These are phyloP conservation scores for Etheostoma spectabile DNA, from an alignment of 2,113 vertebrate species.

Conservation along the genomic window DNA sequence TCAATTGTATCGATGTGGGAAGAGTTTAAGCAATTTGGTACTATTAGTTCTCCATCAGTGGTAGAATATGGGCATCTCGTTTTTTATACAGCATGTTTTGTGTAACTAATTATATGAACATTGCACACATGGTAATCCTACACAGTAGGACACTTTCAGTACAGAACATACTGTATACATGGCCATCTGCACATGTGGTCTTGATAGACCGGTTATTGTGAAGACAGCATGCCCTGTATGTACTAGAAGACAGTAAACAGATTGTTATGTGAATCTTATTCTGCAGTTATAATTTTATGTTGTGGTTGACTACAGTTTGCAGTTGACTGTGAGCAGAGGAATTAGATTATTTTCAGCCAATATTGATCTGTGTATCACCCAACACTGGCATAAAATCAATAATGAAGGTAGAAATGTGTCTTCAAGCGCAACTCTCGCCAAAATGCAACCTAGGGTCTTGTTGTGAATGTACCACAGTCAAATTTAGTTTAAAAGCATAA, in stretches of 20 bases:
- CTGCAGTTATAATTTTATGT: not conserved
- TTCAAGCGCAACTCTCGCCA: not conserved
- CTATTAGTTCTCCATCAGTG: not conserved
- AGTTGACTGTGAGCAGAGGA: conserved; percentile 3
- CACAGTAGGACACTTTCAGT: conserved; percentile 28
- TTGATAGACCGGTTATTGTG: conserved; percentile 4
- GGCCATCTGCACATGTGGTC: conserved; percentile 61
- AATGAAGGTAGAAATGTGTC: conserved; percentile 12
- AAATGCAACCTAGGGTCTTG: too few relatives aligned
- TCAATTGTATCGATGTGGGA: not conserved
- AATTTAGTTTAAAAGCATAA: too few relatives aligned
- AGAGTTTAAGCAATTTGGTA: not conserved
- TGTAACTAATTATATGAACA: conserved; percentile 21
- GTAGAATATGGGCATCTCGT: conserved; percentile 2
- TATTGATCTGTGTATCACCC: conserved; percentile 26
- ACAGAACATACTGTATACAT: conserved; percentile 41
- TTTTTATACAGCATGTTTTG: conserved; percentile 13
- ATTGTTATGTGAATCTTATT: not conserved
- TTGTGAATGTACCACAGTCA: too few relatives aligned
- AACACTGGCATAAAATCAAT: conserved; percentile 27
- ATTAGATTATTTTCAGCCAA: conserved; percentile 1
- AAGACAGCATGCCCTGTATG: conserved; percentile 17
- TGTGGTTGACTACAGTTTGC: not conserved
- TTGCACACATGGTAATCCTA: not conserved
- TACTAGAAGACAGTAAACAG: not conserved